Conservation (phyloP, 2,797 vertebrate genomes). For the Aplochiton taeniatus region DNA sequence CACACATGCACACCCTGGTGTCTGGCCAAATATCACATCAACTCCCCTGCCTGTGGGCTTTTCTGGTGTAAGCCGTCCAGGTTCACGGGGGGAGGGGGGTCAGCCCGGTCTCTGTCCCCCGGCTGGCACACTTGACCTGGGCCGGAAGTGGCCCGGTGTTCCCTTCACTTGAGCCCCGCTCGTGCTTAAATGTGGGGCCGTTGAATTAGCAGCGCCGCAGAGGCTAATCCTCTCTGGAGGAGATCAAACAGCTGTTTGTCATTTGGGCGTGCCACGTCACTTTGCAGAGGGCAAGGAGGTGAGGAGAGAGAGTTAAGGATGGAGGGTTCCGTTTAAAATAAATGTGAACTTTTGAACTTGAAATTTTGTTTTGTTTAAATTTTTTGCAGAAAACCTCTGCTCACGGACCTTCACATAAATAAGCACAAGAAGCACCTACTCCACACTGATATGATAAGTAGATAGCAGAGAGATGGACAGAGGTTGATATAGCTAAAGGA, state of each 20-base stretch:
- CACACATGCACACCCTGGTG: too few species aligned
- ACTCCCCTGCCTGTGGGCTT: background rate
- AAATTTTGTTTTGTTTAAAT: too few species aligned
- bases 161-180: background rate
- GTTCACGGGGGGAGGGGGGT: background rate
- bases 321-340: too few species aligned
- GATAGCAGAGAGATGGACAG: background rate
- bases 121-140: constrained; percentile 4
- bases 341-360: too few species aligned
- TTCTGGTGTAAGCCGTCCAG: background rate
- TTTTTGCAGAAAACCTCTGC: too few species aligned
- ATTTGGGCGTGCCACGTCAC: constrained; percentile 15
- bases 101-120: background rate
- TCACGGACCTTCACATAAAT: too few species aligned
- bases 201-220: constrained; percentile 1
- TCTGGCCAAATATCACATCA: background rate
- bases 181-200: constrained; percentile 1
- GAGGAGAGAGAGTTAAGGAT: background rate
- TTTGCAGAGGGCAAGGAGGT: background rate
- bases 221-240: constrained; percentile 13
- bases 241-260: constrained; percentile 32
- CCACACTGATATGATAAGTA: too few species aligned
- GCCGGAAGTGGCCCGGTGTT: background rate
- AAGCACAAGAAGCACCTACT: too few species aligned
- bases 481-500: background rate